A percentile compares a stretch with the other conserved stretches of the same genome.
These are phyloP conservation scores for Neopelma chrysocephalum DNA, from an alignment of 2,797 vertebrate genomes.

Conservation along the genomic window DNA sequence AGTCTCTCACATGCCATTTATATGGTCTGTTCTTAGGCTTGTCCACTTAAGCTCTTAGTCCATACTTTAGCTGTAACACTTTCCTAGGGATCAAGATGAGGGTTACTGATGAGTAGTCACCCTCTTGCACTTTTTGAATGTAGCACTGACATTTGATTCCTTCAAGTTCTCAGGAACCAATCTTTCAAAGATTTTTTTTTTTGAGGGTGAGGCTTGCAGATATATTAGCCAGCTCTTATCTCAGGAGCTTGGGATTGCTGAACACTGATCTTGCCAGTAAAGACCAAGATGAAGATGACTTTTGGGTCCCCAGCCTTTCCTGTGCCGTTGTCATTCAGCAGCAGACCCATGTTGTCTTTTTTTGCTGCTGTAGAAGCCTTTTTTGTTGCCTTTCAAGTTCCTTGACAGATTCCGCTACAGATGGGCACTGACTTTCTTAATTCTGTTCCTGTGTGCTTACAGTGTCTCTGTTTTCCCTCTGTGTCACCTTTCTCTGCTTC, in stretches of 20 bases:
- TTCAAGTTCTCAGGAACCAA: not conserved
- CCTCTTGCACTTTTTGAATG: not conserved
- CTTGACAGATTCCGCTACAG: not conserved
- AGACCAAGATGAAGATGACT: not conserved
- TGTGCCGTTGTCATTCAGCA: not conserved
- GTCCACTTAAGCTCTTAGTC: not conserved
- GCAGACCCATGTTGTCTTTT: not conserved
- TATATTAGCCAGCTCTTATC: not conserved
- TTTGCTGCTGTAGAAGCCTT: not conserved
- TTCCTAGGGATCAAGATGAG: not conserved
- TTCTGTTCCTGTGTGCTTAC: not conserved
- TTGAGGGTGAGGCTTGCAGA: not conserved
- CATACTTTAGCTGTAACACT: not conserved
- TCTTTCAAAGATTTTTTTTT: not conserved
- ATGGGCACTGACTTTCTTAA: not conserved
- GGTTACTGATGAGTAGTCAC: not conserved
- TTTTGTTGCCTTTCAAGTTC: not conserved
- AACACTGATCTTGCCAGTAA: rapidly evolving
- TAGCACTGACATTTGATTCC: not conserved
- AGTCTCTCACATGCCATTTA: not conserved
- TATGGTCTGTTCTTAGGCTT: not conserved
- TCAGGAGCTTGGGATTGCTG: not conserved
- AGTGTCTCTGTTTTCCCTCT: not conserved
- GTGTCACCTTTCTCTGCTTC: not conserved
- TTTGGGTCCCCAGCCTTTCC: not conserved